A percentile compares a stretch with the other conserved stretches of the same genome.
phyloP scores from a whole-genome alignment of 2,113 vertebrate genomes.

The Callopanchax toddi region DNA sequence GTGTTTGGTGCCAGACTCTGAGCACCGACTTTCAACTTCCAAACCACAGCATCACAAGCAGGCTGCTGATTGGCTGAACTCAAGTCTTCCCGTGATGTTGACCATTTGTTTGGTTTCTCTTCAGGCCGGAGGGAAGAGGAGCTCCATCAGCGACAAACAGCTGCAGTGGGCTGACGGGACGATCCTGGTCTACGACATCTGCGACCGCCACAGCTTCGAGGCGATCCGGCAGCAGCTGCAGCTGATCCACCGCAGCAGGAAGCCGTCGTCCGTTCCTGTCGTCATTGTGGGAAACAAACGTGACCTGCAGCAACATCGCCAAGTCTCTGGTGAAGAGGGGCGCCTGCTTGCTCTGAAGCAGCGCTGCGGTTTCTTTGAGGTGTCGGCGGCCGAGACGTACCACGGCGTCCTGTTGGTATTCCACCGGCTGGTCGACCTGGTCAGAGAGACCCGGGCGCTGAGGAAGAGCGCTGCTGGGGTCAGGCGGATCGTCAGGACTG shows the following conservation, averaged over 20 bases:
- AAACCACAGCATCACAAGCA: no score
- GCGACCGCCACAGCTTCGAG: conserved; percentile 39
- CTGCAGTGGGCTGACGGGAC: conserved; percentile 49
- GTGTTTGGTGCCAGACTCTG: no score
- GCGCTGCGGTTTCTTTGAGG: conserved; percentile 43
- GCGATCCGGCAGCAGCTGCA: conserved; percentile 30
- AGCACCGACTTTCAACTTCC: no score
- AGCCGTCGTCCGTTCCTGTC: conserved; percentile 17
- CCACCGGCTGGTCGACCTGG: conserved; percentile 35
- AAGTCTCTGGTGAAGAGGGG: conserved; percentile 41
- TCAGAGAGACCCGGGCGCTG: conserved; percentile 31
- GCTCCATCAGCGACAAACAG: conserved; percentile 27
- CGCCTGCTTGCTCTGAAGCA: conserved; percentile 30
- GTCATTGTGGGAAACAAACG: conserved; percentile 45
- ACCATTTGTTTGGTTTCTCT: neutral
- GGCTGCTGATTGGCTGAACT: no score
- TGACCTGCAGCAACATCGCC: conserved; percentile 31
- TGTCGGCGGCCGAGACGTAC: conserved; percentile 41
- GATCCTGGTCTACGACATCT: conserved; percentile 50
- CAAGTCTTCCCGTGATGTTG: neutral
- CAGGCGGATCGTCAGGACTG: conserved; percentile 31
- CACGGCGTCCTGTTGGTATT: conserved; percentile 44
- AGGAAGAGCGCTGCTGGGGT: conserved; percentile 43
- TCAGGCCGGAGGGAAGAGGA: neutral
- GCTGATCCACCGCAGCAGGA: conserved; percentile 27